Conservation (phyloP, 2,888 invertebrate species). For the Rhamnusium bicolor region DNA sequence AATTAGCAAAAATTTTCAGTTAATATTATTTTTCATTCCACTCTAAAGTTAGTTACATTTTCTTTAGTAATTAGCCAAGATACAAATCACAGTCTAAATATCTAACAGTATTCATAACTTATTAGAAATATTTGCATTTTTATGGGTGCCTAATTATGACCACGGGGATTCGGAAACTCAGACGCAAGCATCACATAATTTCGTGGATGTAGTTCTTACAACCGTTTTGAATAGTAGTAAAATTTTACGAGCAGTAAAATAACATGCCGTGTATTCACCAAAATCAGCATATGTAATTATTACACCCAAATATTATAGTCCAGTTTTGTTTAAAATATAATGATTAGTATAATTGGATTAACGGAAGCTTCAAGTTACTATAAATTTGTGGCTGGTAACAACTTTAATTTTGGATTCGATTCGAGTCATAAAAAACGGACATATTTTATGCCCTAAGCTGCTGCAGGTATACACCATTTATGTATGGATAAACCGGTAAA, state of each 20-base stretch:
- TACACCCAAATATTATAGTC: slow-evolving; percentile 9
- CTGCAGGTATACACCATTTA: slow-evolving; percentile 2
- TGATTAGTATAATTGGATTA: slow-evolving; percentile 8
- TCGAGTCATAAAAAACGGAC: slow-evolving; percentile 26
- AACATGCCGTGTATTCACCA: neutral
- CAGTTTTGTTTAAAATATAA: neutral
- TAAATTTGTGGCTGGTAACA: neutral
- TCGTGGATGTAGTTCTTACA: neutral
- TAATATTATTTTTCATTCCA: too few species aligned
- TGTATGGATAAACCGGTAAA: slow-evolving; percentile 5
- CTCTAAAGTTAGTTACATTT: too few species aligned
- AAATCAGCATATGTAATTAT: slow-evolving; percentile 4
- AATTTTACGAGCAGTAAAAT: neutral
- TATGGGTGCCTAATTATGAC: too few species aligned
- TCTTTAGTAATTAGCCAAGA: too few species aligned
- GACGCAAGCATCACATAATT: neutral
- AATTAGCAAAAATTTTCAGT: too few species aligned
- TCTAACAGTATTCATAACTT: too few species aligned
- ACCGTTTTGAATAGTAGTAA: neutral
- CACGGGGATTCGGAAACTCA: too few species aligned
- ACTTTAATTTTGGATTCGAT: slow-evolving; percentile 32
- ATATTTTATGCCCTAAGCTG: slow-evolving; percentile 18
- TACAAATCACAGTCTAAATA: too few species aligned
- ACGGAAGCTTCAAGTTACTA: slow-evolving; percentile 26
- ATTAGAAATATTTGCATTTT: too few species aligned